phyloP scores from a whole-genome alignment of 1,140 invertebrate genomes.

The Yoshiicerus persimilis region DNA sequence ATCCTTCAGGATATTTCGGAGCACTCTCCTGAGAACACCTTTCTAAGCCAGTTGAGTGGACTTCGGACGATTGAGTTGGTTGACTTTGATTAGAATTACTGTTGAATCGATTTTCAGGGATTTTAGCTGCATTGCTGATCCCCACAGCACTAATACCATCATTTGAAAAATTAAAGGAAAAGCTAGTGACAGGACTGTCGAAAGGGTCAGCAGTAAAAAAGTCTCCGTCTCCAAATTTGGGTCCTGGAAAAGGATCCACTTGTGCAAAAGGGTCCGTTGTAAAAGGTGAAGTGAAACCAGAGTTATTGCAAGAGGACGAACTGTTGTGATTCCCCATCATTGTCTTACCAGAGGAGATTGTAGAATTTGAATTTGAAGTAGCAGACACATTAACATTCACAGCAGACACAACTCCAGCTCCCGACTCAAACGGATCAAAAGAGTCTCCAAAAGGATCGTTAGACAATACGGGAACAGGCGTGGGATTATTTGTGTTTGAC shows the following conservation, averaged over 20 bases:
- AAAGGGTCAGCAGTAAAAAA: slow-evolving; percentile 47
- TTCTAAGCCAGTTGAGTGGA: background rate
- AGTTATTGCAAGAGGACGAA: background rate
- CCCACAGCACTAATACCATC: slow-evolving; percentile 3
- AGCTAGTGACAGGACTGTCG: slow-evolving; percentile 36
- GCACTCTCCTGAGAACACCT: background rate
- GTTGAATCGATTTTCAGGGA: background rate
- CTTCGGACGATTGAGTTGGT: background rate
- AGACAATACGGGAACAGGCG: slow-evolving; percentile 53
- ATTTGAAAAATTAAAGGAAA: slow-evolving; percentile 8
- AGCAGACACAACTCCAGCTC: background rate
- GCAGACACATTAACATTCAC: background rate
- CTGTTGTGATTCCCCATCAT: background rate
- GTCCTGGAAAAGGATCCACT: slow-evolving; percentile 46
- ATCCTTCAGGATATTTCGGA: background rate
- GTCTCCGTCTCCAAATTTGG: slow-evolving; percentile 31
- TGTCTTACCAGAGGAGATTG: background rate
- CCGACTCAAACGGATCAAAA: slow-evolving; percentile 60
- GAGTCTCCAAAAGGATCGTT: slow-evolving; percentile 77
- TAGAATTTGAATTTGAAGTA: background rate
- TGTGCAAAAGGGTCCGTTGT: slow-evolving; percentile 40
- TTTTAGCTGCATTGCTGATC: background rate
- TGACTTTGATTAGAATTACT: background rate
- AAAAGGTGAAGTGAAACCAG: slow-evolving; percentile 7
- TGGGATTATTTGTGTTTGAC: slow-evolving; percentile 50